phyloP scores from a whole-genome alignment of 2,888 invertebrate genomes.

The Nymphalis polychloros region DNA sequence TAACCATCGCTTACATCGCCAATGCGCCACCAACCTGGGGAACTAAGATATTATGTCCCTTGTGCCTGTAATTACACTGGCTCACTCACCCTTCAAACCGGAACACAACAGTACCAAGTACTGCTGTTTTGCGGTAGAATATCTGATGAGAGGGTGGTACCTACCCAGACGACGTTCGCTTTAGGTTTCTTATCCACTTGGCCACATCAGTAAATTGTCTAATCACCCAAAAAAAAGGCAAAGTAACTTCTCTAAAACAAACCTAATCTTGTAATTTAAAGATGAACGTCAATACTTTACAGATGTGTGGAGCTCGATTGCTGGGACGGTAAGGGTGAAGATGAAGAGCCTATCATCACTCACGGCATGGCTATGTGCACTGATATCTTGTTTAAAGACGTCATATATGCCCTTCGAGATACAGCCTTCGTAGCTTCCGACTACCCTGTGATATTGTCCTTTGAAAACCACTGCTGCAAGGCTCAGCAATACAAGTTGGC shows the following conservation, averaged over 20 bases:
- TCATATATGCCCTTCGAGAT: conserved; percentile 97
- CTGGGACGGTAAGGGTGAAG: conserved; percentile 99
- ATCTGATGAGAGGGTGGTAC: no score
- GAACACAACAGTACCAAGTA: no score
- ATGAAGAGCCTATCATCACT: conserved; percentile 99
- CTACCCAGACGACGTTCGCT: no score
- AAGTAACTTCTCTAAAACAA: not conserved
- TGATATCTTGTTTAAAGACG: conserved; percentile 98
- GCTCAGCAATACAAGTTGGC: conserved; percentile 99
- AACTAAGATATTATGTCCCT: no score
- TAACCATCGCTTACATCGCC: no score
- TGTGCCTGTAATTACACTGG: no score
- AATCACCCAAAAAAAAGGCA: no score
- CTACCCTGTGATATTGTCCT: conserved; percentile 97
- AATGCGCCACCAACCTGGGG: no score
- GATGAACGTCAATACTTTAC: conserved; percentile 34
- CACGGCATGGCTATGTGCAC: conserved; percentile 99
- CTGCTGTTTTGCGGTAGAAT: no score
- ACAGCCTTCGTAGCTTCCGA: conserved; percentile 99
- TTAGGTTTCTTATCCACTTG: no score
- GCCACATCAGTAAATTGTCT: no score
- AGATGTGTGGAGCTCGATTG: conserved; percentile 99
- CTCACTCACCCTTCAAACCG: no score
- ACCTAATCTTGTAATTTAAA: not conserved
- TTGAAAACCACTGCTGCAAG: conserved; percentile 99